Evolutionary conservation across 1,140 invertebrate genomes (phyloP), one percentile per base, ranked within the genome.

Genomic region (Penaeus chinensis): DNA sequence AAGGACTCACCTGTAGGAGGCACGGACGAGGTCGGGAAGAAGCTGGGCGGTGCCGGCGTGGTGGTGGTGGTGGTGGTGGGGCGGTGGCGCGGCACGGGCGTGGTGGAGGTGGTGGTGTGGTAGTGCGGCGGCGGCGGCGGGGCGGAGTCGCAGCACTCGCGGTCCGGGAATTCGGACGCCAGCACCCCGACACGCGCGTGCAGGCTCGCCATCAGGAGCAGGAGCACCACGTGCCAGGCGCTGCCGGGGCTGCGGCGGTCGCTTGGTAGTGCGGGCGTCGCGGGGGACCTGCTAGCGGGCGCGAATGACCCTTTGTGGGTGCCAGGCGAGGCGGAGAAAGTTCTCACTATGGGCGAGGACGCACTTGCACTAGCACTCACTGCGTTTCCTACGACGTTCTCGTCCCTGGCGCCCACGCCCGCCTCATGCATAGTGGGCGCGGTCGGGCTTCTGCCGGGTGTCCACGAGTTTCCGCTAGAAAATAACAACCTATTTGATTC

Each of bases 61-160:
- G 77, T 85, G 77, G 62, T 80, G 76, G 84, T 24, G n/a, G 77
- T 85, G 62, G 84, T 79, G 62, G 78, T 24, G 63, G 77, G 63
- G 22, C 77, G 62, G 27, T 66, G 19, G n/a, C 66, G 76, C n/a
- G 84, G 84, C 77, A 65, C 84, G 62, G 84, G 84, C 42, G 84
- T 85, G 84, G 84, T 85, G 76, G 84, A 85, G 76, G 84, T 85
- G 74, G 84, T 85, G 76, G 84, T 85, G 84, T 85, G 84, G 84
- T 85, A 85, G 62, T 85, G 77, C 10, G 84, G 84, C 18, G 76
- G 84, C 42, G 84, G 84, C 20, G 84, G 84, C 27, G 84, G 84
- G 63, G 84, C 84, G 54, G 84, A 85, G 77, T 85, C 84, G 42
- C 84, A 85, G 32, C 84, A 85, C 47, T 85, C 84, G 27, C 84